Conservation (phyloP, 2,888 invertebrate genomes). For the Drosophila quinaria region DNA sequence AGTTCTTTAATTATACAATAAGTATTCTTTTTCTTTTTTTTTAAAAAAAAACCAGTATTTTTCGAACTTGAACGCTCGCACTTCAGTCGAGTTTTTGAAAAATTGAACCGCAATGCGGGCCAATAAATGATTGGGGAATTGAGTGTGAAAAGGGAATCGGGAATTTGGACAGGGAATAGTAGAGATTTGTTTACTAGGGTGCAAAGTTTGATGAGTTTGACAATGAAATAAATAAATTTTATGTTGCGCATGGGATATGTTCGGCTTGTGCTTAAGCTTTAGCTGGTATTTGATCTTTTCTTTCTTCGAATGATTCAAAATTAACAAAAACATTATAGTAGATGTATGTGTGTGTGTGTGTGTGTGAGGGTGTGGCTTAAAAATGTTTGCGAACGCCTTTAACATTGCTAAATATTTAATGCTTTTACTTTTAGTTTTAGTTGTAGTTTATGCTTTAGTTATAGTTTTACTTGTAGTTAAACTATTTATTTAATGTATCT, state of each 20-base stretch:
- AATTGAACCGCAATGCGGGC: conserved; percentile 48
- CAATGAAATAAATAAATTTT: conserved; percentile 80
- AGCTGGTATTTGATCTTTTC: conserved; percentile 22
- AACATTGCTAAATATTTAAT: conserved; percentile 67
- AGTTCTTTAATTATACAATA: conserved; percentile 66
- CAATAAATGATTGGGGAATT: conserved; percentile 35
- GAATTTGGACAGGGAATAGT: neutral
- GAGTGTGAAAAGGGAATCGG: neutral
- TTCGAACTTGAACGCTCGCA: conserved; percentile 80
- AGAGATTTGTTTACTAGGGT: conserved; percentile 25
- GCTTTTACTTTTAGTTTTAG: conserved; percentile 30
- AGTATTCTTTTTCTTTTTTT: conserved; percentile 27
- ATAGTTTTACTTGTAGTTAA: conserved; percentile 53
- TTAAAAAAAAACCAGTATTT: conserved; percentile 72
- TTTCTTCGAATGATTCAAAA: conserved; percentile 16
- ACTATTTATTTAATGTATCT: conserved; percentile 45
- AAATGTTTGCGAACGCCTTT: conserved; percentile 43
- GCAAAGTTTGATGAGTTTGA: conserved; percentile 62
- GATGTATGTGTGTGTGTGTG: conserved; percentile 16
- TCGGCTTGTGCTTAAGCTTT: conserved; percentile 54
- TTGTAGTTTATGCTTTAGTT: conserved; percentile 13
- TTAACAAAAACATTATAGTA: conserved; percentile 27
- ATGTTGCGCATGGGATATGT: conserved; percentile 79
- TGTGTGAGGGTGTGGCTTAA: conserved; percentile 29
- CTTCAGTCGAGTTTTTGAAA: conserved; percentile 72